Conservation (phyloP, 2,797 vertebrate species). For the Merluccius polli region DNA sequence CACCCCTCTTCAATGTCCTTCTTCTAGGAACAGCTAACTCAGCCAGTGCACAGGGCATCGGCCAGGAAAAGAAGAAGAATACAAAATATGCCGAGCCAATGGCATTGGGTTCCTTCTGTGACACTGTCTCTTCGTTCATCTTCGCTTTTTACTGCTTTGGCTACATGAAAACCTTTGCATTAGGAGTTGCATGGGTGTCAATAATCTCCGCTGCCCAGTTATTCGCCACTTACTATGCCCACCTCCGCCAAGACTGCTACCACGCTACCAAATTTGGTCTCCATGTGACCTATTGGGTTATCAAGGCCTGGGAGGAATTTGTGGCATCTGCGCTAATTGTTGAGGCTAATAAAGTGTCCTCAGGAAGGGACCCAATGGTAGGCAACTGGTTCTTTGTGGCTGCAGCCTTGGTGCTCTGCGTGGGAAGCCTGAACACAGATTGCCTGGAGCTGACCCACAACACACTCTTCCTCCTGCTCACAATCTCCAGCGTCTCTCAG, state of each 20-base stretch:
- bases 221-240: slow-evolving; percentile 81
- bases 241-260: slow-evolving; percentile 80
- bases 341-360: slow-evolving; percentile 22
- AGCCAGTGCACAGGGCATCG: slow-evolving; percentile 65
- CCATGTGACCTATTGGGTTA: slow-evolving; percentile 82
- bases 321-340: slow-evolving; percentile 57
- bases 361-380: slow-evolving; percentile 71
- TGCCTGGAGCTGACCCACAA: slow-evolving; percentile 81
- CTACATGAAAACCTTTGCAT: slow-evolving; percentile 71
- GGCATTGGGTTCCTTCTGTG: slow-evolving; percentile 83
- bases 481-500: slow-evolving; percentile 75
- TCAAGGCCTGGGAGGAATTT: slow-evolving; percentile 85
- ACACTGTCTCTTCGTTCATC: slow-evolving; percentile 77
- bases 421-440: slow-evolving; percentile 77
- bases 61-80: slow-evolving; percentile 86
- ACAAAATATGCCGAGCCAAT: slow-evolving; percentile 89
- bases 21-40: slow-evolving; percentile 76
- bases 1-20: slow-evolving; percentile 84
- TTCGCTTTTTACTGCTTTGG: slow-evolving; percentile 85
- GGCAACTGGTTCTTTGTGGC: slow-evolving; percentile 86
- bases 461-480: slow-evolving; percentile 74
- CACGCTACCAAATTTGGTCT: slow-evolving; percentile 81
- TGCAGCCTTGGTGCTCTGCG: slow-evolving; percentile 69
- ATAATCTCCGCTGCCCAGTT: slow-evolving; percentile 79
- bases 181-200: slow-evolving; percentile 80